A percentile compares a stretch with the other conserved stretches of the same genome.
Conservation (phyloP, 2,888 invertebrate genomes). For the Callimorpha dominula region DNA sequence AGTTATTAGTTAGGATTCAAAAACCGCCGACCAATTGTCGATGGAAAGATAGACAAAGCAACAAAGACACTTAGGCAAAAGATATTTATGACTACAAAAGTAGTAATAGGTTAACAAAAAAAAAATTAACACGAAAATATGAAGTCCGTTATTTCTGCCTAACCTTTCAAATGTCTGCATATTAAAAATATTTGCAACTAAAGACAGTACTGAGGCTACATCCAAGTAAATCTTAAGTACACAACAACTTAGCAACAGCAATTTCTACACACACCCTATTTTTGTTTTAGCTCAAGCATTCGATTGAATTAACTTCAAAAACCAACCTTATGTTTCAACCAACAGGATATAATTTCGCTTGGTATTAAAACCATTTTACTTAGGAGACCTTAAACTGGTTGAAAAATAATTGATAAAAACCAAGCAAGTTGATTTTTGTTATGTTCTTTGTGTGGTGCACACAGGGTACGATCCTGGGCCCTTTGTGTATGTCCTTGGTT, state of each 20-base stretch:
- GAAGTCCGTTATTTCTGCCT: not conserved
- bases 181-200: slow-evolving; percentile 38
- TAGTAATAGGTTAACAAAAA: too few species aligned
- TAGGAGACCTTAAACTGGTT: slow-evolving; percentile 59
- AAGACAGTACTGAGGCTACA: slow-evolving; percentile 29
- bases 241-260: slow-evolving; percentile 48
- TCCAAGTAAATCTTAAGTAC: slow-evolving; percentile 41
- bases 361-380: slow-evolving; percentile 43
- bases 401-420: slow-evolving; percentile 65
- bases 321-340: slow-evolving; percentile 32
- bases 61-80: too few species aligned
- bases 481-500: slow-evolving; percentile 47
- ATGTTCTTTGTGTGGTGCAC: slow-evolving; percentile 50
- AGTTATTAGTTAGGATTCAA: too few species aligned
- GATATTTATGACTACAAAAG: too few species aligned
- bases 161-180: not conserved
- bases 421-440: slow-evolving; percentile 55
- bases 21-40: too few species aligned
- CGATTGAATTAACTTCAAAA: slow-evolving; percentile 44
- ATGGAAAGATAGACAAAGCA: too few species aligned
- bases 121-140: too few species aligned
- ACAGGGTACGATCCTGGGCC: slow-evolving; percentile 27
- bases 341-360: slow-evolving; percentile 15
- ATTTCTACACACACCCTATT: slow-evolving; percentile 60
- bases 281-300: slow-evolving; percentile 68